Conservation (phyloP, 1,140 invertebrate genomes). For the Brachionus plicatilis region DNA sequence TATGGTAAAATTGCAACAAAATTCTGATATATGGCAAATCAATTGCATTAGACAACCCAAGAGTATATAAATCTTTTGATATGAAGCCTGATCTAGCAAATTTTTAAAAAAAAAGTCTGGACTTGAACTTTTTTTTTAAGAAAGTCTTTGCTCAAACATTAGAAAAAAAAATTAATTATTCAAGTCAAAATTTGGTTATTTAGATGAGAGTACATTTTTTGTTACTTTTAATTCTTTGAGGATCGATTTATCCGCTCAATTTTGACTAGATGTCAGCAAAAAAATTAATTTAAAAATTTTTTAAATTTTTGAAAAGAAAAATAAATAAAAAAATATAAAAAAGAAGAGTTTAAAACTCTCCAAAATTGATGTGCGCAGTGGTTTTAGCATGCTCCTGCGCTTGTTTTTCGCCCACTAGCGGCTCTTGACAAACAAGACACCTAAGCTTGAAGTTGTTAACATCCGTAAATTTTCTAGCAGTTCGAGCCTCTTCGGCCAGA, state of each 20-base stretch:
- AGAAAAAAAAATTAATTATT: too few relatives aligned
- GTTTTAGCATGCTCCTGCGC: conserved; percentile 75
- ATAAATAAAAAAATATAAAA: background rate
- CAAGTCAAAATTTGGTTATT: too few relatives aligned
- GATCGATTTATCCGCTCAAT: background rate
- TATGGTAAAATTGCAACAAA: too few relatives aligned
- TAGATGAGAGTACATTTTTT: too few relatives aligned
- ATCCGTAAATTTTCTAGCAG: conserved; percentile 79
- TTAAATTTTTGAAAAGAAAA: background rate
- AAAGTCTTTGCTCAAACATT: too few relatives aligned
- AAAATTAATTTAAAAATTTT: background rate
- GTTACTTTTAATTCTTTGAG: too few relatives aligned
- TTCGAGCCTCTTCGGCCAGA: conserved; percentile 77
- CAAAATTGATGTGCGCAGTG: conserved; percentile 78
- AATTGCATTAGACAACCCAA: too few relatives aligned
- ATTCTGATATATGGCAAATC: too few relatives aligned
- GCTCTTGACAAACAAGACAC: conserved; percentile 70
- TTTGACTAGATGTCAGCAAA: background rate
- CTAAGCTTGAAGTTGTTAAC: conserved; percentile 75
- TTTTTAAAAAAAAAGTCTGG: too few relatives aligned
- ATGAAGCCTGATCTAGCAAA: too few relatives aligned
- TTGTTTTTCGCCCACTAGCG: conserved; percentile 69
- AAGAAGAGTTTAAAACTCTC: conserved; percentile 59
- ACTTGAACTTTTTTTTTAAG: too few relatives aligned
- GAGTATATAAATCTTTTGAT: too few relatives aligned